Percentiles rank a stretch among this genome's conserved stretches.
These are phyloP conservation scores for Sussaba pulchella DNA, from an alignment of 2,888 invertebrate genomes.

Conservation along the genomic window DNA sequence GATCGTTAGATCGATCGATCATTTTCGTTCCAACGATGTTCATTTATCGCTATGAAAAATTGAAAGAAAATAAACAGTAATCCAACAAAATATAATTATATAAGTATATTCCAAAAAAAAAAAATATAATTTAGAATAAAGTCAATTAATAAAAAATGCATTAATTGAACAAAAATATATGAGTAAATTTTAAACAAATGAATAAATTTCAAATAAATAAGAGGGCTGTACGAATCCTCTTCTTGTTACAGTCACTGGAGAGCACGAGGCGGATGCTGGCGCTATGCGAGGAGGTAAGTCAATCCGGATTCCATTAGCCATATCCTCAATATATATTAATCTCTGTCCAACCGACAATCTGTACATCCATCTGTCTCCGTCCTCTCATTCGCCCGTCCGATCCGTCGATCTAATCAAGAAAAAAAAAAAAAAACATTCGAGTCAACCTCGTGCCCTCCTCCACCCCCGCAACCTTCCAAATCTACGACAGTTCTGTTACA, in stretches of 20 bases:
- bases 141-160: no score
- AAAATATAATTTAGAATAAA: no score
- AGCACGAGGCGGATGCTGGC: slow-evolving; percentile 96
- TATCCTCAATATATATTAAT: slow-evolving; percentile 53
- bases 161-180: no score
- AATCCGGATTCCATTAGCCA: slow-evolving; percentile 59
- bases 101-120: no score
- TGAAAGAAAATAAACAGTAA: no score
- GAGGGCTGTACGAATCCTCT: slow-evolving; percentile 23
- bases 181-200: no score
- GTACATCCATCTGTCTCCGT: slow-evolving; percentile 53
- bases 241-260: slow-evolving; percentile 93
- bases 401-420: slow-evolving; percentile 26
- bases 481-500: neutral
- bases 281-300: slow-evolving; percentile 96
- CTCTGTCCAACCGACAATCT: slow-evolving; percentile 53
- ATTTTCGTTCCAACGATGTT: no score
- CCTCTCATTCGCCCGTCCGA: slow-evolving; percentile 51
- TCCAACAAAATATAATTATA: no score
- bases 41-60: no score
- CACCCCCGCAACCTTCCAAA: neutral
- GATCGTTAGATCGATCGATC: no score
- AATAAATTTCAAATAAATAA: neutral
- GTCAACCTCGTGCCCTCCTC: neutral
- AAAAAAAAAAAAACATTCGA: neutral